A percentile compares a stretch with the other conserved stretches of the same genome.
Conservation (phyloP, 2,113 vertebrate species). For the Indicator maculatus region DNA sequence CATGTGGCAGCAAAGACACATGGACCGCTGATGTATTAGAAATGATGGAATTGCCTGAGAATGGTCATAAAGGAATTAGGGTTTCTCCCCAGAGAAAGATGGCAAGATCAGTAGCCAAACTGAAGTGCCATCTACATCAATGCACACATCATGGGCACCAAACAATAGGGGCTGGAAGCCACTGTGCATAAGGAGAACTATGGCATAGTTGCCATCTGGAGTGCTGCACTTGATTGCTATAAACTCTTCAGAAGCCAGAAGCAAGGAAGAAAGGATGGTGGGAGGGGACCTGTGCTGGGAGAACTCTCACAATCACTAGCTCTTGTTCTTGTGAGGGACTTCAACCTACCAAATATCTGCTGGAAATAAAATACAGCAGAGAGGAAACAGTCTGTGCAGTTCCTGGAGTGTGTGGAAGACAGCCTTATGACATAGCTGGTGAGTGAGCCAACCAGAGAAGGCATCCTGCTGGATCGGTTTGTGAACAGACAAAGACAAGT, state of each 20-base stretch:
- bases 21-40: background rate
- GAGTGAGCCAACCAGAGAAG: no score
- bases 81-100: background rate
- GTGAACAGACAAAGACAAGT: no score
- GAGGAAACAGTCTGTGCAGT: background rate
- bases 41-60: background rate
- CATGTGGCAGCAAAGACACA: background rate
- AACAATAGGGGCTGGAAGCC: background rate
- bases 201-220: no score
- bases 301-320: no score
- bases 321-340: no score
- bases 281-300: no score
- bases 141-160: background rate
- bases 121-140: background rate
- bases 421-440: background rate
- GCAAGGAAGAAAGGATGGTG: background rate
- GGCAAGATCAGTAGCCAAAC: no score
- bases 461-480: no score
- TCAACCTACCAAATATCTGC: no score
- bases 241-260: background rate
- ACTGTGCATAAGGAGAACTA: background rate
- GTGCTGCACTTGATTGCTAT: no score
- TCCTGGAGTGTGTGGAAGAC: background rate
- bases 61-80: background rate
- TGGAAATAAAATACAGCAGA: background rate